Conservation (phyloP, 2,888 invertebrate genomes). For the Lochmaea crataegi region DNA sequence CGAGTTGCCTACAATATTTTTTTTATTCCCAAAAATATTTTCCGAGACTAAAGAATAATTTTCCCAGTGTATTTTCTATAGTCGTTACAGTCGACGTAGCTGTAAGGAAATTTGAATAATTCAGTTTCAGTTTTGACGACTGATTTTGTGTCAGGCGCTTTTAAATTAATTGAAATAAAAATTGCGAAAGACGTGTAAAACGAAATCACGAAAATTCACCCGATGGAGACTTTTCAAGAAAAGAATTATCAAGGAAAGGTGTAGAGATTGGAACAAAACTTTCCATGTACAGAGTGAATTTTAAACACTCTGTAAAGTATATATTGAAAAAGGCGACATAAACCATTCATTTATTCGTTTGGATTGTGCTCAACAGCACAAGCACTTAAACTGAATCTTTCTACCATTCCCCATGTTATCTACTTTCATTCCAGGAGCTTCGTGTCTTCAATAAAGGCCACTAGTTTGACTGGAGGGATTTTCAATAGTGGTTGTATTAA, state of each 20-base stretch:
- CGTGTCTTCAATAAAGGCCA: too few relatives aligned
- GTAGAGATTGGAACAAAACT: not conserved
- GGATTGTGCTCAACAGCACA: too few relatives aligned
- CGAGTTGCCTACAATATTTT: too few relatives aligned
- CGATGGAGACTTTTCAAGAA: not conserved
- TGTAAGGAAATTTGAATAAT: not conserved
- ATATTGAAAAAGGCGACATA: too few relatives aligned
- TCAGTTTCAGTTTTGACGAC: not conserved
- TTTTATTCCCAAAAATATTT: too few relatives aligned
- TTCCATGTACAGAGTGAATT: not conserved
- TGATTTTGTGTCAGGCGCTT: slow-evolving; percentile 1
- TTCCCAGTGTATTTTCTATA: not conserved
- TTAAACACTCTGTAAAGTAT: too few relatives aligned
- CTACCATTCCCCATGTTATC: too few relatives aligned
- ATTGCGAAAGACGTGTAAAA: not conserved
- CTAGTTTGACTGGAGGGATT: too few relatives aligned
- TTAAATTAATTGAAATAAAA: not conserved
- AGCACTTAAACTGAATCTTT: too few relatives aligned
- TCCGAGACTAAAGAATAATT: not conserved
- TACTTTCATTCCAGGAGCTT: too few relatives aligned
- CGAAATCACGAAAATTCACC: not conserved
- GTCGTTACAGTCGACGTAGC: not conserved
- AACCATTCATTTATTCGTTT: too few relatives aligned
- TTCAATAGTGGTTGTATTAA: too few relatives aligned
- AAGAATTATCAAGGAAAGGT: not conserved